Evolutionary conservation across 2,797 vertebrate species (phyloP).

Genomic region (Trichosurus vulpecula): DNA sequence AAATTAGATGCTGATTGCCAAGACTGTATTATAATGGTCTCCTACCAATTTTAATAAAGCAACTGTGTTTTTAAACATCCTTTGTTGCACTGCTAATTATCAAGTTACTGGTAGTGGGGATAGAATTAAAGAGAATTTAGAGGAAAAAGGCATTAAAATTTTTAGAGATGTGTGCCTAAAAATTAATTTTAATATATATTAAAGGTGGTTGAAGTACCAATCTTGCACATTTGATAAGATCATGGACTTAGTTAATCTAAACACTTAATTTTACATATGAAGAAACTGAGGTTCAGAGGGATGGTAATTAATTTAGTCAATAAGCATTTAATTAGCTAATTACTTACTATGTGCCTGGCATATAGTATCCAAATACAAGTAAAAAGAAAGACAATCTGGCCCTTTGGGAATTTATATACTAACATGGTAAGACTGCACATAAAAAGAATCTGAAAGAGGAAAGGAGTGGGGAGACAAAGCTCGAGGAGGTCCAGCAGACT

Average conservation of each 20-base stretch:
- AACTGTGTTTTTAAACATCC: conserved; percentile 52
- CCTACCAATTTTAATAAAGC: conserved; percentile 66
- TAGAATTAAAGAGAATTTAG: conserved; percentile 47
- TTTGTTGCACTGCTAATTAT: conserved; percentile 62
- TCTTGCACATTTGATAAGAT: not conserved
- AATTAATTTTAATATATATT: not conserved
- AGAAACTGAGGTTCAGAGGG: not conserved
- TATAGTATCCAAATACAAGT: not conserved
- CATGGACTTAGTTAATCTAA: not conserved
- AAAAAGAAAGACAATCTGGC: not conserved
- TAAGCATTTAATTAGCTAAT: not conserved
- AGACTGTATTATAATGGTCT: conserved; percentile 57
- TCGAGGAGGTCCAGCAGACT: not conserved
- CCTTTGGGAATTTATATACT: not conserved
- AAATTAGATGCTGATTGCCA: conserved; percentile 69
- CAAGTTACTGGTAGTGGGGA: conserved; percentile 29
- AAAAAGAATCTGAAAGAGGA: not conserved
- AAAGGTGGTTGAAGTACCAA: not conserved
- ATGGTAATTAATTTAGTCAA: not conserved
- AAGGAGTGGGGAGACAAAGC: not conserved
- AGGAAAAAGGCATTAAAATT: not conserved
- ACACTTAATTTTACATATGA: not conserved
- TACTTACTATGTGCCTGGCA: not conserved
- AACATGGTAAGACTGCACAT: not conserved
- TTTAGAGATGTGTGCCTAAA: conserved; percentile 31